These are phyloP conservation scores for Alfaro cultratus DNA, from an alignment of 2,797 vertebrate genomes.

Conservation along the genomic window DNA sequence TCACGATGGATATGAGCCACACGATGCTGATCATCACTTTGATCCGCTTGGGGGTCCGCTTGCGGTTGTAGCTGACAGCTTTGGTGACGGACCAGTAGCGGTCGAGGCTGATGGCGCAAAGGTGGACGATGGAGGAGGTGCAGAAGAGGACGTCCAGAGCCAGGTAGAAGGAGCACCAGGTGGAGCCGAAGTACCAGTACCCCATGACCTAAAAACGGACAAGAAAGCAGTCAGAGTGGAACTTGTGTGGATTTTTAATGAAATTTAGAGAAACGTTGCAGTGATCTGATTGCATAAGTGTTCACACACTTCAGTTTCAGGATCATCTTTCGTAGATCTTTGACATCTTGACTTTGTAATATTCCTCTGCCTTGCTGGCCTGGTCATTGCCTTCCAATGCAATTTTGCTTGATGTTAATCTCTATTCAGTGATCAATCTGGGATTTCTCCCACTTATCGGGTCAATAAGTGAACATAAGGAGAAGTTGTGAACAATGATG, in stretches of 20 bases:
- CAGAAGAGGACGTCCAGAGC: slow-evolving; percentile 89
- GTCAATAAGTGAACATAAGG: no score
- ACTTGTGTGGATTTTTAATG: neutral
- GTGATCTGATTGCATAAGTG: neutral
- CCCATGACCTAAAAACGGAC: slow-evolving; percentile 81
- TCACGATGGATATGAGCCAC: slow-evolving; percentile 84
- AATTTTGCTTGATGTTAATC: no score
- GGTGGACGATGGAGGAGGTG: slow-evolving; percentile 89
- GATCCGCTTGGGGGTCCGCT: slow-evolving; percentile 83
- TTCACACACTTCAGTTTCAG: neutral
- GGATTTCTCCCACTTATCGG: no score
- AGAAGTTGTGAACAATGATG: no score
- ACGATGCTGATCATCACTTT: slow-evolving; percentile 85
- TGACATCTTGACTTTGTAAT: neutral
- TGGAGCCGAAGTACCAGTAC: slow-evolving; percentile 87
- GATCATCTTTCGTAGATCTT: neutral
- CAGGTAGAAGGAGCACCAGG: slow-evolving; percentile 90
- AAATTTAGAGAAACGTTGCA: neutral
- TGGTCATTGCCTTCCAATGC: no score
- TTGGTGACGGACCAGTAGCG: slow-evolving; percentile 90
- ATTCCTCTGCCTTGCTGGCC: neutral
- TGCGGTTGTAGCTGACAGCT: slow-evolving; percentile 86
- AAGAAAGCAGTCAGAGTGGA: slow-evolving; percentile 6
- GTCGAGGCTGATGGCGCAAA: slow-evolving; percentile 91
- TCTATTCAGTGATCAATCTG: no score